These are phyloP conservation scores for Mythimna lalbum DNA, from an alignment of 2,888 invertebrate genomes.

Conservation along the genomic window DNA sequence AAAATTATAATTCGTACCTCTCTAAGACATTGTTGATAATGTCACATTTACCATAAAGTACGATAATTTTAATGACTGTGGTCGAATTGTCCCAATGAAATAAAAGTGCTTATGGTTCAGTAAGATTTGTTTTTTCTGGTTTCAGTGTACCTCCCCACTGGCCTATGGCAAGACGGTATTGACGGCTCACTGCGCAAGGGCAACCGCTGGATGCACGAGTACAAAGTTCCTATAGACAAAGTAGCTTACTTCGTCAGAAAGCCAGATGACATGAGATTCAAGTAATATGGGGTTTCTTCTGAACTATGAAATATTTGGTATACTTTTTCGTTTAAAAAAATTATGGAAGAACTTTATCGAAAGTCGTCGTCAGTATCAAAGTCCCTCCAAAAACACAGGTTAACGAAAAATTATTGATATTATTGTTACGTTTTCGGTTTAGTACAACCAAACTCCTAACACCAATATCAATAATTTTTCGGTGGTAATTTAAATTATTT, in stretches of 20 bases:
- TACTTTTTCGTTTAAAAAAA: not conserved
- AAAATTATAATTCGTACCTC: no score
- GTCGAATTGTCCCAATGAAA: not conserved
- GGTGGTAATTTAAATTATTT: conserved; percentile 5
- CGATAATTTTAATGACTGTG: not conserved
- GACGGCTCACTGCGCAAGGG: conserved; percentile 96
- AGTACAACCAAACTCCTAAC: no score
- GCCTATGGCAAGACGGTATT: conserved; percentile 98
- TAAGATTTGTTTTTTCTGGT: conserved; percentile 41
- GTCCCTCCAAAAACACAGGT: conserved; percentile 49
- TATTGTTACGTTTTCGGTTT: conserved; percentile 14
- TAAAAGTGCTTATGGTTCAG: not conserved
- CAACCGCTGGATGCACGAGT: conserved; percentile 97
- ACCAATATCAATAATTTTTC: no score
- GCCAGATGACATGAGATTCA: conserved; percentile 96
- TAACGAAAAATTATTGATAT: conserved; percentile 1
- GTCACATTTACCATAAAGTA: no score
- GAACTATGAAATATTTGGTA: not conserved
- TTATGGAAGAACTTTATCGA: no score
- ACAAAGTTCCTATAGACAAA: conserved; percentile 94
- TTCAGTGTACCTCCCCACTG: conserved; percentile 96
- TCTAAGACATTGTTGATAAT: no score
- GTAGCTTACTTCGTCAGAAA: conserved; percentile 96
- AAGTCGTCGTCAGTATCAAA: not conserved
- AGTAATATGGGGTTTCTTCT: conserved; percentile 24